These are phyloP conservation scores for Pelosia muscerda DNA, from an alignment of 2,888 invertebrate genomes.

Conservation along the genomic window DNA sequence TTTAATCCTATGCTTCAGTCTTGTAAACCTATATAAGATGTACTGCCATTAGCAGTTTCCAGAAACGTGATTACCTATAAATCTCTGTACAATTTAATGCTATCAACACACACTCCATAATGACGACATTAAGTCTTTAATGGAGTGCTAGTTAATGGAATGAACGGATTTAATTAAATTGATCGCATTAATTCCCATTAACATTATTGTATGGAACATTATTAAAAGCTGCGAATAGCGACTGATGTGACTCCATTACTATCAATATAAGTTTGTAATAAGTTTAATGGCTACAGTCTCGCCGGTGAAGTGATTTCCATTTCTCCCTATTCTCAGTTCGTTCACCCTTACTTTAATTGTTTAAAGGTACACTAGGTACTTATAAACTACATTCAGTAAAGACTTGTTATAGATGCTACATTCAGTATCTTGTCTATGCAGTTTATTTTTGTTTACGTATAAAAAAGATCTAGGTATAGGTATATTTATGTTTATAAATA, in stretches of 20 bases:
- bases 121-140: background rate
- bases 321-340: background rate
- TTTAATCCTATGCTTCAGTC: background rate
- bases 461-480: too few relatives aligned
- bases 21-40: background rate
- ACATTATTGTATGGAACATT: background rate
- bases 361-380: too few relatives aligned
- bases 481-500: too few relatives aligned
- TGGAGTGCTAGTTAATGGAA: background rate
- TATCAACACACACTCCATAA: slow-evolving; percentile 3
- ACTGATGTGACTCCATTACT: background rate
- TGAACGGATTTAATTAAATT: slow-evolving; percentile 6
- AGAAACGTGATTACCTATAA: background rate
- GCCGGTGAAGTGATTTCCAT: background rate
- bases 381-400: too few relatives aligned
- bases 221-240: slow-evolving; percentile 6
- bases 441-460: too few relatives aligned
- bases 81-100: background rate
- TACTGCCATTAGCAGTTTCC: background rate
- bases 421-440: background rate
- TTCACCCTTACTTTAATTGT: background rate
- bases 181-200: too few relatives aligned
- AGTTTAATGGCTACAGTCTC: slow-evolving; percentile 1
- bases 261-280: background rate
- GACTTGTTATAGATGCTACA: background rate